Evolutionary conservation across 92 coral and sea anemone species (phyloP), one percentile per base, ranked within the genome.

Genomic region (Palythoa grandis): DNA sequence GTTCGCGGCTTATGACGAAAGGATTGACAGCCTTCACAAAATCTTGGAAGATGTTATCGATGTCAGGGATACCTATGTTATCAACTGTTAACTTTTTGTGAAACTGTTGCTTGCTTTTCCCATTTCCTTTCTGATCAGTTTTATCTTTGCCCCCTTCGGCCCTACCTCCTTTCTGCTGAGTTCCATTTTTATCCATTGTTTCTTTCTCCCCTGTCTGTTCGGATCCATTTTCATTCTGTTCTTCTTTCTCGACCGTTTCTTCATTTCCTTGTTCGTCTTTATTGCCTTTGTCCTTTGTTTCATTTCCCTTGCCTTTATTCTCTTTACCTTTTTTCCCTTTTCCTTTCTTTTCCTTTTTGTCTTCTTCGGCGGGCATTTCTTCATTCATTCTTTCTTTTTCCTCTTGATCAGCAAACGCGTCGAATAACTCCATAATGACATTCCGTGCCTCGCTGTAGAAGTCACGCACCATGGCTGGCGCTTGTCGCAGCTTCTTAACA

Each of bases 381-480:
- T 77, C 86, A 23, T 71, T 69, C 53, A 75, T 60, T 65, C 73
- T 79, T 65, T 75, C 83, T 56, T 68, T 82, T 39, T 88, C 94
- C 60, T 79, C 90, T n/a, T 88, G 86, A 5, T 88, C 92, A 19
- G 90, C 92, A 83, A 90, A 90, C 47, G 92, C 90, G 19, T 87
- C 87, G 47, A 75, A 82, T 63, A 90, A 82, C 76, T 90, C 90
- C 37, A 87, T 14, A 39, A 94, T 70, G 57, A 94, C 92, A 53
- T 68, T 8, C 69, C 91, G 82, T 14, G 89, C 89, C 78, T 90
- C 78, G 52, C 77, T 78, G 90, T 87, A 92, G 72, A 94, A 94
- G n/a, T 94, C 92, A 38, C 77, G 70, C 40, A 92, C 91, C 98
- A 94, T 94, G 11, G 52, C 25, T 2, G 98, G 98, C 50, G 98